Conservation (phyloP, 2,888 invertebrate species). For the Drosophila yooni region DNA sequence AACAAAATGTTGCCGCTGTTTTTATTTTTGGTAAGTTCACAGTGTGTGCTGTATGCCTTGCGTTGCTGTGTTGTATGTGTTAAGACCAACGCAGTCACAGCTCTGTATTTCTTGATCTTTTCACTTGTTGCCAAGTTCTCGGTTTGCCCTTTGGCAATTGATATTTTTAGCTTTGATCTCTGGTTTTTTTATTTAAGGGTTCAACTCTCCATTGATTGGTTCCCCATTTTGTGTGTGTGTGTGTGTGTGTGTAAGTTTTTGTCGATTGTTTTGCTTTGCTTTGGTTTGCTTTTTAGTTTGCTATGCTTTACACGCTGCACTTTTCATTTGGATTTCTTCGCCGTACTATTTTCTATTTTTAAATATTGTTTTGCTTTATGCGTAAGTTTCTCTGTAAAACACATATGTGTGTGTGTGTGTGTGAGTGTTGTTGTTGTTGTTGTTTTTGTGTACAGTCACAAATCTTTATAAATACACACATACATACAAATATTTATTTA, state of each 20-base stretch:
- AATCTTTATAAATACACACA: conserved; percentile 50
- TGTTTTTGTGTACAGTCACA: conserved; percentile 62
- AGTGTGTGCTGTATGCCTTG: not conserved
- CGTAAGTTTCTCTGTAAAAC: conserved; percentile 67
- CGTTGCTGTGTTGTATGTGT: conserved; percentile 2
- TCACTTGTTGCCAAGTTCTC: conserved; percentile 70
- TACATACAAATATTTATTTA: conserved; percentile 17
- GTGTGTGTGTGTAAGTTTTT: conserved; percentile 30
- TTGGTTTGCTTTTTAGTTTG: conserved; percentile 16
- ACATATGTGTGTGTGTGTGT: conserved; percentile 9
- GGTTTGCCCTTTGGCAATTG: conserved; percentile 28
- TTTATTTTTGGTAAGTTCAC: conserved; percentile 58
- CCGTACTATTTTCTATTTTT: conserved; percentile 65
- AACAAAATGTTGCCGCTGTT: conserved; percentile 8
- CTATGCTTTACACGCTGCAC: conserved; percentile 56
- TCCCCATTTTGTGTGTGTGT: conserved; percentile 58
- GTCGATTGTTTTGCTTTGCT: conserved; percentile 22
- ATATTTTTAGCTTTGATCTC: conserved; percentile 57
- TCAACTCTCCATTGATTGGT: conserved; percentile 72
- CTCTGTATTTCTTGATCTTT: conserved; percentile 16
- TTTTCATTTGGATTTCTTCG: conserved; percentile 71
- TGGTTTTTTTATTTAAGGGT: conserved; percentile 46
- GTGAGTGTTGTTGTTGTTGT: not conserved
- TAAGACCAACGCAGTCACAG: conserved; percentile 69
- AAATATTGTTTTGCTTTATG: conserved; percentile 71